A percentile compares a stretch with the other conserved stretches of the same genome.
Conservation (phyloP, 2,113 vertebrate species). For the Pseudopipra pipra region DNA sequence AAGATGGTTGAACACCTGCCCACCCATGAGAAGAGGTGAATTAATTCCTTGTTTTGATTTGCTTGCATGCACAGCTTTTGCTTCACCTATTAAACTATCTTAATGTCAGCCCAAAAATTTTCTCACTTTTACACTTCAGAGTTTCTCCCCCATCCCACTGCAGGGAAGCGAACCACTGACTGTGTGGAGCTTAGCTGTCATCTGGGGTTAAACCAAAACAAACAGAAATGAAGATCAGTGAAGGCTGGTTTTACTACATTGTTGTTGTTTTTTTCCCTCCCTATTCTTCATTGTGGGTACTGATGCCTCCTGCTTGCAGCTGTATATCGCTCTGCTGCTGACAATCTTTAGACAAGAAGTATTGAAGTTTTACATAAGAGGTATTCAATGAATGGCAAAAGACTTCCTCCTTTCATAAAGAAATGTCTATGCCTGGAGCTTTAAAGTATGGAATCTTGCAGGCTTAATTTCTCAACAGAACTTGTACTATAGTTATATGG, state of each 20-base stretch:
- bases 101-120: neutral
- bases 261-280: neutral
- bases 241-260: neutral
- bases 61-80: neutral
- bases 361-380: neutral
- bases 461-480: neutral
- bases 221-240: neutral
- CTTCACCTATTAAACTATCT: neutral
- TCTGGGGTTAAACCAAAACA: neutral
- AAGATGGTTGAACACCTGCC: neutral
- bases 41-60: neutral
- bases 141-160: neutral
- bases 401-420: neutral
- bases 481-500: neutral
- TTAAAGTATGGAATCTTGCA: neutral
- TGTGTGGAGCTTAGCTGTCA: neutral
- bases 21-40: neutral
- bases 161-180: fast-evolving
- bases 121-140: neutral
- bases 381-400: neutral
- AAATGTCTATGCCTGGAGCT: neutral
- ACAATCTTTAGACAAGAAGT: neutral
- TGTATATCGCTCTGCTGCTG: neutral
- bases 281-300: neutral
- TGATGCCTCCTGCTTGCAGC: neutral